These are phyloP conservation scores for Patiria miniata DNA, from an alignment of 35 echinoderm and acorn worm species.

Conservation along the genomic window DNA sequence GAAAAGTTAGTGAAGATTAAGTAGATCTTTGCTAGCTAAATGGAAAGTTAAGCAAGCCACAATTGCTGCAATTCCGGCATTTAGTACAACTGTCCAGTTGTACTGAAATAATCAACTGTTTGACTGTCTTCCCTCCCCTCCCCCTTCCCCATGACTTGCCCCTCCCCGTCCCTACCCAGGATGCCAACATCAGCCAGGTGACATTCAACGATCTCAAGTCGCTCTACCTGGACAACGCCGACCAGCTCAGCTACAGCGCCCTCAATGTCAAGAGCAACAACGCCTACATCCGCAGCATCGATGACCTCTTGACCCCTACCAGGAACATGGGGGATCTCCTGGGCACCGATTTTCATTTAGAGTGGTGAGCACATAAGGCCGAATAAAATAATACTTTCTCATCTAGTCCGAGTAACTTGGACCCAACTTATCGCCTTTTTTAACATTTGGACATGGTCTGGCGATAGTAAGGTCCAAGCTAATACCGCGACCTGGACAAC, in stretches of 20 bases:
- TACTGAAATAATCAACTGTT: no score
- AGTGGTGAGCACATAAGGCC: constrained; percentile 6
- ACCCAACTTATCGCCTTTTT: no score
- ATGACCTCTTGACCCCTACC: not conserved
- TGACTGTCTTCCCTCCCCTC: no score
- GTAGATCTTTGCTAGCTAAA: no score
- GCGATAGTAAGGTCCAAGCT: no score
- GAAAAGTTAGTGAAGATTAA: no score
- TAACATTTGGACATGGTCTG: no score
- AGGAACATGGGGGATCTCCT: constrained; percentile 1
- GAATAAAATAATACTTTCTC: not conserved
- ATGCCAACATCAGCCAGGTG: constrained; percentile 14
- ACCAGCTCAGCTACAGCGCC: constrained; percentile 16
- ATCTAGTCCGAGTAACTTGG: not conserved
- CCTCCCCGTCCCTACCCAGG: not conserved
- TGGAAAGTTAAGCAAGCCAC: no score
- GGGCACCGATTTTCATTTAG: not conserved
- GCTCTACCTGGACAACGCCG: constrained; percentile 15
- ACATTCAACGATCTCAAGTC: constrained; percentile 22
- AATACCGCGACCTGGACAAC: no score
- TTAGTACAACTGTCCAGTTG: no score
- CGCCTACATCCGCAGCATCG: constrained; percentile 1
- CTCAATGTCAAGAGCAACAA: constrained; percentile 9
- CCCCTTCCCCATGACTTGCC: not conserved
- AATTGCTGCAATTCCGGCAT: no score